Evolutionary conservation across 2,113 vertebrate genomes (phyloP), one percentile per base, ranked within the genome.

Genomic region (Sturnira hondurensis): DNA sequence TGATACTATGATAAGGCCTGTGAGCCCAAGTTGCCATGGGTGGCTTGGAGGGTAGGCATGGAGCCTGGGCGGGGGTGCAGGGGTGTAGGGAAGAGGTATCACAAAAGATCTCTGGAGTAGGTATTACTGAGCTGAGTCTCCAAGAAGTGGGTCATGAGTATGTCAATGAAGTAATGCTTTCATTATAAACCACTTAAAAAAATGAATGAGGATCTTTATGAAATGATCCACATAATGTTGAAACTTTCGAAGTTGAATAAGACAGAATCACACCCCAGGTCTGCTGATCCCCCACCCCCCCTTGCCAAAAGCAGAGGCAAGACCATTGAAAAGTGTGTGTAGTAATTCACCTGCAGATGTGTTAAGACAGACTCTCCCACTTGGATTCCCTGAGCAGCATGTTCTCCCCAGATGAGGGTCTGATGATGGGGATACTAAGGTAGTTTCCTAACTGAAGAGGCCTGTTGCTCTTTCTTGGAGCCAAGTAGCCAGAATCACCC

Each of bases 241-340:
- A 76, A 80, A 94, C 20, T n/a, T 76, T 77, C 67, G 65, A 73
- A 70, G n/a, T 45, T 58, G 38, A 67, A 71, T 67, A n/a, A 70
- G 24, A 5, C 14, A 41, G 19, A 41, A 26, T 47, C n/a, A 52
- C 9, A 9, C 22, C 19, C 17, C 41, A 20, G 17, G 8, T 67
- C 47, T 63, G 58, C 73, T 31, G 65, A 87, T 47, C 54, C 17
- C 19, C 81, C 17, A 41, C 54, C 17, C 19, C 81, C 17, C 5
- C 16, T 56, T 77, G 45, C 36, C n/a, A 47, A 41, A 24, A 84
- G n/a, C 68, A 80, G 63, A 70, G 33, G n/a, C 15, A 54, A 88
- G 82, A 28, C 7, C 52, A 31, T 15, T 16, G 65, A 76, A 65
- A 14, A 71, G 45, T 41, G 15, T 6, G 22, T 3, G 33, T 0